phyloP scores from a whole-genome alignment of 2,113 vertebrate species.

The Lontra canadensis region DNA sequence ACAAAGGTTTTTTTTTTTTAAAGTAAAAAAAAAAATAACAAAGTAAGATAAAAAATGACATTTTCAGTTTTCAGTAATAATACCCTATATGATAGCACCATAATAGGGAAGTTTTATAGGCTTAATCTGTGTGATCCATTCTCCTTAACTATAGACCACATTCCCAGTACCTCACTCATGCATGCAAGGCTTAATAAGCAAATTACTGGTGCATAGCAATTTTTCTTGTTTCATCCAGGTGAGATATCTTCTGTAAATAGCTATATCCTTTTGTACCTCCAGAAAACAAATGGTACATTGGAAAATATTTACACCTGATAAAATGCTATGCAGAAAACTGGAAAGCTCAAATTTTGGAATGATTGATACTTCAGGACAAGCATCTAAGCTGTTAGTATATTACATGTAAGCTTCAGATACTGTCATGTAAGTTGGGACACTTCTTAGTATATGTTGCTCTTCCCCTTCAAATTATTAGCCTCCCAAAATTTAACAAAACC shows the following conservation, averaged over 20 bases:
- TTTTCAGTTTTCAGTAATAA: background rate
- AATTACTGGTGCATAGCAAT: background rate
- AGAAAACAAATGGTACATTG: background rate
- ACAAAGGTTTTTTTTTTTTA: background rate
- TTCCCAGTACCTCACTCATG: background rate
- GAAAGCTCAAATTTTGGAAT: background rate
- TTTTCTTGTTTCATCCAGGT: background rate
- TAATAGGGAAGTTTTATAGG: background rate
- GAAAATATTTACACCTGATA: constrained; percentile 5
- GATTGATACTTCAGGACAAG: background rate
- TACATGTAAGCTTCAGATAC: background rate
- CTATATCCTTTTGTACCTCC: background rate
- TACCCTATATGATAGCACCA: background rate
- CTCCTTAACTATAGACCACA: background rate
- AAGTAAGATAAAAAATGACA: background rate
- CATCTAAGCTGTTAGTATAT: background rate
- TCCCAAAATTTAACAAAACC: background rate
- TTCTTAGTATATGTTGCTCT: background rate
- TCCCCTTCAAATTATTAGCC: background rate
- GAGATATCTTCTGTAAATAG: constrained; percentile 7
- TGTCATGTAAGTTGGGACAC: background rate
- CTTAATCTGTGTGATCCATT: background rate
- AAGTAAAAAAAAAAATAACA: background rate
- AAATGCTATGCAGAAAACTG: background rate
- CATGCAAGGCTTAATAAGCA: background rate